Evolutionary conservation across 2,797 vertebrate species (phyloP).

Genomic region (Acrocephalus scirpaceus): DNA sequence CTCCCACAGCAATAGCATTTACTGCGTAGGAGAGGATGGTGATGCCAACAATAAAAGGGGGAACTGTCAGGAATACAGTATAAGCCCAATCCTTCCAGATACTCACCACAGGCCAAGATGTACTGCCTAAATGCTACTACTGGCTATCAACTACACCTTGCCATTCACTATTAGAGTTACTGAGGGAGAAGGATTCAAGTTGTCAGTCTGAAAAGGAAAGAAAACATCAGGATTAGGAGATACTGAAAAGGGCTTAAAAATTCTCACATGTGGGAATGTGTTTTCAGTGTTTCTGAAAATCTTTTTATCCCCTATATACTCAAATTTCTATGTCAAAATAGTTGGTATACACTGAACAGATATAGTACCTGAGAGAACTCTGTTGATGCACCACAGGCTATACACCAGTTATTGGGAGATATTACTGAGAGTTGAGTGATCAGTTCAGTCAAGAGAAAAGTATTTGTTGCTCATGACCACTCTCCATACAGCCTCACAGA

Average conservation of each 20-base stretch:
- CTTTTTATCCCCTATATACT: not conserved
- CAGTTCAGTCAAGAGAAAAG: not conserved
- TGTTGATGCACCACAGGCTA: not conserved
- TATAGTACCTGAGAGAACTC: not conserved
- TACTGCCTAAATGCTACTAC: slow-evolving; percentile 1
- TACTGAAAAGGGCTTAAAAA: not conserved
- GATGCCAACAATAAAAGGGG: not conserved
- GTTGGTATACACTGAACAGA: not conserved
- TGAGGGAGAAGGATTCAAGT: not conserved
- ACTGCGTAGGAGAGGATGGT: not conserved
- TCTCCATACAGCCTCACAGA: not conserved
- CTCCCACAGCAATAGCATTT: not conserved
- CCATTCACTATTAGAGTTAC: slow-evolving; percentile 8
- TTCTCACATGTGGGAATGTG: not conserved
- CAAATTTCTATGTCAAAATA: not conserved
- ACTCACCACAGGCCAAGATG: not conserved
- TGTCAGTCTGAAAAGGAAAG: slow-evolving; percentile 14
- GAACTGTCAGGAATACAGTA: not conserved
- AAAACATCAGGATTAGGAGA: not conserved
- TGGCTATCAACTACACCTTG: slow-evolving; percentile 23
- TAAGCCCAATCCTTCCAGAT: slow-evolving; percentile 27
- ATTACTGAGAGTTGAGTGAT: not conserved
- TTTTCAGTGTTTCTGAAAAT: not conserved
- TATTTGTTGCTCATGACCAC: not conserved
- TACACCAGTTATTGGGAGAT: not conserved